Evolutionary conservation across 2,888 invertebrate species (phyloP), one percentile per base, ranked within the genome.

Genomic region (Drosophila anomelani): DNA sequence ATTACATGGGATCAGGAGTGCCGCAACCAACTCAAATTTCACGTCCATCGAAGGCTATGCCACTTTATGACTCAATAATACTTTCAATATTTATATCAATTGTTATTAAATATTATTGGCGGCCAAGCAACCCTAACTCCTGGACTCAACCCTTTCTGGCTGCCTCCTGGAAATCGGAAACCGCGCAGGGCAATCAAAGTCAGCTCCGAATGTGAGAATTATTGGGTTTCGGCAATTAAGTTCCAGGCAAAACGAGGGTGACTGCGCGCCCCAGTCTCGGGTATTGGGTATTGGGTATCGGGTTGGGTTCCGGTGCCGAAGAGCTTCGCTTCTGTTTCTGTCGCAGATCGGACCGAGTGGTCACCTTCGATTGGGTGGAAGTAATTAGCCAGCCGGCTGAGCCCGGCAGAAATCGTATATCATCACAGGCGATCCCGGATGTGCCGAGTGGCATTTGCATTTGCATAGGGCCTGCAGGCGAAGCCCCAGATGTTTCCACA

Each of bases 51-150:
- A 41, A 47, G 29, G n/a, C 23, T 8, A 20, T 29, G 53, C 54
- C 61, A 74, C 58, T 78, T 85, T 79, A 85, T 74, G 77, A 62
- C 75, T 79, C 82, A 85, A 89, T 89, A 83, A 90, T 81, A 79
- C 82, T 83, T 78, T 78, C 77, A 88, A 87, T 90, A 86, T 89
- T 90, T 85, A 85, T 86, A 81, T 75, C 79, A 86, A 89, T 90
- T 85, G 78, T 80, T 90, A 84, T 85, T 88, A 90, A 89, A 90
- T 87, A 84, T 88, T 82, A 79, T 80, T 75, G 80, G 53, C 38
- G 41, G 46, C 44, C 57, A 12, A 62, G 29, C 76, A 58, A 88
- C 76, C 84, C 85, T 58, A 54, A 39, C 47, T 23, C 15, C 8
- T 13, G 17, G 20, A 38, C 36, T 39, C 17, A 55, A 54, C 56